Evolutionary conservation across 2,113 vertebrate species (phyloP), one percentile per base, ranked within the genome.

Genomic region (Ageneiosus marmoratus): DNA sequence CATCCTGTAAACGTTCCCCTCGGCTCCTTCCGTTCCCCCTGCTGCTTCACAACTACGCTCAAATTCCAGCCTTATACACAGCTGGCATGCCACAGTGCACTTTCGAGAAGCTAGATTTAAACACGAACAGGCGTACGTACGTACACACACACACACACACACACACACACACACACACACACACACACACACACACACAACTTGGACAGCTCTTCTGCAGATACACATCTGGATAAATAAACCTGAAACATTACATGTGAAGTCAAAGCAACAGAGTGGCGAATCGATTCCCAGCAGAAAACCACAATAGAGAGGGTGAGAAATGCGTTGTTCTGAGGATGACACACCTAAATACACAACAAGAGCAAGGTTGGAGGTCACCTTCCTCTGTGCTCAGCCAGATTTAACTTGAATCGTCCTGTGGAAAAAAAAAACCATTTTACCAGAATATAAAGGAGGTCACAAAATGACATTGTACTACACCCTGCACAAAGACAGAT

Each of bases 21-120:
- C 86, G 67, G 79, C 84, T 79, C 88, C 34, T 85, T 87, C 76
- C 80, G 83, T 72, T 73, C 90, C 88, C 86, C 84, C 91, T 77
- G 90, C 87, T 86, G 92, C 87, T 93, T 94, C 91, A 93, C 89
- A 55, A 80, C 88, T 88, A 87, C 84, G 86, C 81, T 87, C 88
- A 82, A 91, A 91, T 91, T 90, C 88, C 89, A 88, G 85, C 84
- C 75, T 37, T 86, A 88, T 88, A 89, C 86, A 83, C 89, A 88
- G 85, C 89, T 85, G 90, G 86, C 90, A 90, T 83, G 89, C 87
- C 65, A 88, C 73, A 80, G 74, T 77, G 62, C 79, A 88, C 29
- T 22, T 44, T 44, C 58, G 70, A 79, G 46, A 56, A 12, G 67
- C 77, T 48, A 79, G 69, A 41, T 67, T 10, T 29, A 76, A 73